phyloP scores from a whole-genome alignment of 1,140 invertebrate species.

The Eufriesea mexicana region DNA sequence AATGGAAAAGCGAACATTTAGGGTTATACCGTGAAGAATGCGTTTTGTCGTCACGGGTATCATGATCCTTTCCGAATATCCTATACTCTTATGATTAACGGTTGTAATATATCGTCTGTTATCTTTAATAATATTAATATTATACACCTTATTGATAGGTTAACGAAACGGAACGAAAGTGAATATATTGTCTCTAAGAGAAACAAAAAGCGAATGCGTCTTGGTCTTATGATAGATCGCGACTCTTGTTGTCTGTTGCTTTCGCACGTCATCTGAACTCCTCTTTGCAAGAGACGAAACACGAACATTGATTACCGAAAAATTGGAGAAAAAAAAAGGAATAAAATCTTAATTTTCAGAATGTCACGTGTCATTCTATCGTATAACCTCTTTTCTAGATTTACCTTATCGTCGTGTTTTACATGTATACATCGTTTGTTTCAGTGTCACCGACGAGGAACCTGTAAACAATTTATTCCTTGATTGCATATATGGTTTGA shows the following conservation, averaged over 20 bases:
- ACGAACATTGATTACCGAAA: conserved; percentile 38
- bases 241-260: conserved; percentile 54
- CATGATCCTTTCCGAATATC: conserved; percentile 50
- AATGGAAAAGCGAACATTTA: neutral
- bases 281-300: conserved; percentile 23
- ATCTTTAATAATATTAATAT: conserved; percentile 78
- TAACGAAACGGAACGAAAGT: conserved; percentile 67
- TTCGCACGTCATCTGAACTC: conserved; percentile 38
- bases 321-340: conserved; percentile 31
- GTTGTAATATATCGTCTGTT: conserved; percentile 81
- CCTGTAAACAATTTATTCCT: neutral
- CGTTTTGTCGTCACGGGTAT: conserved; percentile 23
- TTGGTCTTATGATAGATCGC: conserved; percentile 27
- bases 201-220: conserved; percentile 42
- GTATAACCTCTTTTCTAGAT: neutral
- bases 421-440: no score
- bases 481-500: neutral
- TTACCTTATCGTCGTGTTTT: no score
- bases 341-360: conserved; percentile 53
- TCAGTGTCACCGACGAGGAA: neutral
- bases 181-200: conserved; percentile 74
- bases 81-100: conserved; percentile 70
- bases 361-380: neutral
- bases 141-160: conserved; percentile 73
- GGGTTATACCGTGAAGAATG: neutral